Base-by-base conservation (phyloP, 1,140 invertebrate species). In the Drosophila fuyamai region DNA sequence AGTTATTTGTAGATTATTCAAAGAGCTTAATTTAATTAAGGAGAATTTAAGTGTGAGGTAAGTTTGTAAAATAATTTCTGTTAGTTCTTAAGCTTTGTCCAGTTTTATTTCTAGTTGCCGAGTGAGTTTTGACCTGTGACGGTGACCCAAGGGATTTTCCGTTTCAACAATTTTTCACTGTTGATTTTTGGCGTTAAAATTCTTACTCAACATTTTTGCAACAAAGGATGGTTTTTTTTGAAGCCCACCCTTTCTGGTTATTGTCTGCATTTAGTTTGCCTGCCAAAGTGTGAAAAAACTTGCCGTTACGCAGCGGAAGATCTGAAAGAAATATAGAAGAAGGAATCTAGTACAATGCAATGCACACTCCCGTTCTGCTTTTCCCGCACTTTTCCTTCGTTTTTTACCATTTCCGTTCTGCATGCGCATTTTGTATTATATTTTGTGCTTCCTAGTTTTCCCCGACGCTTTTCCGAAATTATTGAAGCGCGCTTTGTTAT, bases 31-130 rank as follows among this genome's bases (percentile, higher is more conserved):
- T 18, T 1, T 2, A 23, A 23, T 23, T 4, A 4, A 4, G 23
- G 23, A 23, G 23, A 23, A 23, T 4, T 89, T 88, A 89, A 89
- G 80, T 81, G 81, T 89, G 81, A 77, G 76, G 83, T 88, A 72
- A 86, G 88, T 88, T 89, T 83, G 59, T 23, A 76, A 83, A 79
- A 73, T 83, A 88, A 67, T 70, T 61, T 71, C 70, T 89, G 84
- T 89, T 89, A 81, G 83, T 80, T 81, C 16, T n/a, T 29, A 27
- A 35, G 48, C 27, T 32, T 4, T 50, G 4, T 0, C 48, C 48
- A 9, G 14, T 50, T 35, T 14, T 13, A 1, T 4, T 4, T 46
- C 29, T 14, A 35, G 16, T 53, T 53, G n/a, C n/a, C n/a, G n/a
- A n/a, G n/a, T n/a, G 32, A 36, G 36, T 36, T 53, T n/a, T 61